Evolutionary conservation across 37 sponge, comb jelly and placozoan species (phyloP).

Genomic region (Dysidea cf. avara): DNA sequence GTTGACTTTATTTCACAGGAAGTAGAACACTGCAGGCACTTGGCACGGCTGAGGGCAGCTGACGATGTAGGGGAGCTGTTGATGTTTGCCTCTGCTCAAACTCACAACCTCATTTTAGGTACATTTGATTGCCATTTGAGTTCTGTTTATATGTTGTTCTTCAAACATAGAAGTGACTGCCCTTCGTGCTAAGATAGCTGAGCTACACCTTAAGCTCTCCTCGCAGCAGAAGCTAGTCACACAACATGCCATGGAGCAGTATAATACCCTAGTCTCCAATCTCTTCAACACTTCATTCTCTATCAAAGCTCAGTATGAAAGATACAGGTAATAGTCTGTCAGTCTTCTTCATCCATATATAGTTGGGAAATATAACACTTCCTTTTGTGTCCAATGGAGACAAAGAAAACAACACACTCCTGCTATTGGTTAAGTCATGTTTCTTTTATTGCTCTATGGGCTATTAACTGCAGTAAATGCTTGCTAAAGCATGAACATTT

Average conservation of each 20-base stretch:
- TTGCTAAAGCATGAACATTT: no score
- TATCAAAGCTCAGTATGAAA: constrained; percentile 52
- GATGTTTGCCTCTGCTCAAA: constrained; percentile 36
- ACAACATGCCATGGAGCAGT: constrained; percentile 24
- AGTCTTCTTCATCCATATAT: no score
- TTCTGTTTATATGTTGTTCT: not conserved
- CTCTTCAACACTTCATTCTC: constrained; percentile 35
- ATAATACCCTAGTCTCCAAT: constrained; percentile 30
- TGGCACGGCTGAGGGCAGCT: not conserved
- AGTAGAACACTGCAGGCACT: constrained; percentile 33
- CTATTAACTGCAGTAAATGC: no score
- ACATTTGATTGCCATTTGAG: not conserved
- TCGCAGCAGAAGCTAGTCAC: constrained; percentile 10
- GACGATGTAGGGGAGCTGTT: constrained; percentile 34
- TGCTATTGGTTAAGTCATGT: no score
- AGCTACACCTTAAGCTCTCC: constrained; percentile 31
- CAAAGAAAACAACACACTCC: no score
- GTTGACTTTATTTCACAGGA: constrained; percentile 28
- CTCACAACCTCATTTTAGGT: constrained; percentile 52
- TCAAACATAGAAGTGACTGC: constrained; percentile 57
- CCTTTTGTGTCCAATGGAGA: no score
- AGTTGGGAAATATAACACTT: no score
- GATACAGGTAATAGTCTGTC: constrained; percentile 61
- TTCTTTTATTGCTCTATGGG: no score
- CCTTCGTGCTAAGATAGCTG: constrained; percentile 33